phyloP scores from a whole-genome alignment of 2,113 vertebrate genomes.

The Echinops telfairi region DNA sequence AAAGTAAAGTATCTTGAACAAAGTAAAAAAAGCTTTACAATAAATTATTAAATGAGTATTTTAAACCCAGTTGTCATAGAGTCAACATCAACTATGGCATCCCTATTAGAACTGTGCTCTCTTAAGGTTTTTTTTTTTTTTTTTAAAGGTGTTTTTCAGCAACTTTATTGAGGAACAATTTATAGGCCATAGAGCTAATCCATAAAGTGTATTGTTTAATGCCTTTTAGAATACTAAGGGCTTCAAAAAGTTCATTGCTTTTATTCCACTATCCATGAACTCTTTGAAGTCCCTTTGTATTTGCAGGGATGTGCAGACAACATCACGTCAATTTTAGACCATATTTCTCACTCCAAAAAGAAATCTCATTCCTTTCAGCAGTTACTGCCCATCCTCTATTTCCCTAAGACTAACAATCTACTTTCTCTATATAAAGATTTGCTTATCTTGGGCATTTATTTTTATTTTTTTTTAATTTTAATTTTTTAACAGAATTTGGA shows the following conservation, averaged over 20 bases:
- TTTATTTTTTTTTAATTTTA: no score
- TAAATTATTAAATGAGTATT: neutral
- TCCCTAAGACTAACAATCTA: neutral
- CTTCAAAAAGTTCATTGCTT: no score
- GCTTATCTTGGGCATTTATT: neutral
- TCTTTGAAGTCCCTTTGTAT: neutral
- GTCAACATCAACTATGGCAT: neutral
- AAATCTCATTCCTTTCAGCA: neutral
- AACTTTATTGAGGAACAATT: conserved; percentile 31
- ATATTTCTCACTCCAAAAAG: neutral
- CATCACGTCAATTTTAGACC: neutral
- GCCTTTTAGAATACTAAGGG: no score
- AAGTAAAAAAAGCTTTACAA: neutral
- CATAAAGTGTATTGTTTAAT: neutral
- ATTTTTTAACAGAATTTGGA: no score
- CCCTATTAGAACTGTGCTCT: neutral
- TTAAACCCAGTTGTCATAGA: neutral
- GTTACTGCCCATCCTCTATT: neutral
- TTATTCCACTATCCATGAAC: neutral
- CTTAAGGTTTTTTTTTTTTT: no score
- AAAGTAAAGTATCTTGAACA: no score
- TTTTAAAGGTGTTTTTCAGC: neutral
- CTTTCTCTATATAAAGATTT: neutral
- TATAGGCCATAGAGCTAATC: neutral
- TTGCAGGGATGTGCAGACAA: neutral